Evolutionary conservation across 2,888 invertebrate genomes (phyloP), one percentile per base, ranked within the genome.

Genomic region (Tachina lurida): DNA sequence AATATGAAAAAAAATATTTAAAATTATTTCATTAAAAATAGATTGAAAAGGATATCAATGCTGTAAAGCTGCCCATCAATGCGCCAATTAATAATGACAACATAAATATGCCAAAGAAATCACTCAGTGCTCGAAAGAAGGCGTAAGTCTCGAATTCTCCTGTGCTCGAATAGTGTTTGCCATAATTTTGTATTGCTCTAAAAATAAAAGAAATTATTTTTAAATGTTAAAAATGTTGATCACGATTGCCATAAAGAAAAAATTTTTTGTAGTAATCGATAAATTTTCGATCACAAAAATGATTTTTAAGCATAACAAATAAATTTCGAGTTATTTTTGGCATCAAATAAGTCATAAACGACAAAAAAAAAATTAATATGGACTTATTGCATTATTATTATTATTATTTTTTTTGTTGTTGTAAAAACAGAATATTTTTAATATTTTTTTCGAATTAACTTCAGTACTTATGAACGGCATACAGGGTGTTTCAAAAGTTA

Each of bases 61-160:
- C 98, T 75, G 98, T 99, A 84, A 97, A 94, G 91, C 98, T 98
- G 31, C 99, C 99, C 95, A 98, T 97, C 1, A 96, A 93, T 76
- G 98, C 97, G 70, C 99, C 99, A 89, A 99, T 97, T 58, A 98
- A 94, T 87, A 98, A 94, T 0, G 98, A 98, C 39, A 98, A 94
- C 91, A 97, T 96, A 93, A 99, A 99, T 89, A 98, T 98, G 75
- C 96, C 96, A 87, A 97, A 95, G 92, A 99, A 99, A 91, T 98
- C 97, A 65, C 97, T 97, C 71, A 98, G 94, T 2, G 98, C 97
- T 89, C 95, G 95, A 89, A 98, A 95, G 92, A 99, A 97, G 3
- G 98, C 98, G 54, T 96, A 94, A 2, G 96, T 95, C 93, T 98
- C 97, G 91, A 98, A 97, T n/a, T 96, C 96, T 63, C 96, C 97